phyloP scores from a whole-genome alignment of 2,888 invertebrate species.

The Limulus polyphemus region DNA sequence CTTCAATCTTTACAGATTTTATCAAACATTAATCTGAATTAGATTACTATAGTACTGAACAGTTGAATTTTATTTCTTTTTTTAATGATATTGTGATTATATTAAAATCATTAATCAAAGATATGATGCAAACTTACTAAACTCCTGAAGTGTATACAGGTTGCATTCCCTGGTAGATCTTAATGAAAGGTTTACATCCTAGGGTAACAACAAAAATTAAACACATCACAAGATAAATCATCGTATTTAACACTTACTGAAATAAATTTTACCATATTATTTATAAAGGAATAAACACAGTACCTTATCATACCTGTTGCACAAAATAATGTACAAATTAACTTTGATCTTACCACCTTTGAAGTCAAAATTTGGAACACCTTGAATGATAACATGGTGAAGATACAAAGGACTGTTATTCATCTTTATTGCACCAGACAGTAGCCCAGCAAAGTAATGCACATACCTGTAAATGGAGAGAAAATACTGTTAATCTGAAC shows the following conservation, averaged over 20 bases:
- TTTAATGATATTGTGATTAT: not conserved
- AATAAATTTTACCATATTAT: too few relatives aligned
- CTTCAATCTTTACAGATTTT: too few relatives aligned
- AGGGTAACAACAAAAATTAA: slow-evolving; percentile 5
- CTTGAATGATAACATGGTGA: slow-evolving; percentile 70
- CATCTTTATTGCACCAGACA: slow-evolving; percentile 76
- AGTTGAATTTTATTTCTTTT: not conserved
- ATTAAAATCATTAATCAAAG: not conserved
- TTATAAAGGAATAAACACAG: too few relatives aligned
- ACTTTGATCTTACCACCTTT: slow-evolving; percentile 40
- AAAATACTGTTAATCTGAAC: not conserved
- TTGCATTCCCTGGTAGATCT: slow-evolving; percentile 77
- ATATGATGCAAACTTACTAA: slow-evolving; percentile 41
- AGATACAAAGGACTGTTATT: slow-evolving; percentile 74
- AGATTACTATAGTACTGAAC: too few relatives aligned
- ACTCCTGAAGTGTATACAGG: slow-evolving; percentile 77
- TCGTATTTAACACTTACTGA: too few relatives aligned
- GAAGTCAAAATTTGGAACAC: slow-evolving; percentile 57
- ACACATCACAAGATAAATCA: too few relatives aligned
- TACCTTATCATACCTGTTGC: too few relatives aligned
- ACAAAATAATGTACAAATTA: too few relatives aligned
- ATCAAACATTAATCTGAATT: too few relatives aligned
- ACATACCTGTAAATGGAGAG: slow-evolving; percentile 54
- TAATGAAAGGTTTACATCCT: slow-evolving; percentile 39
- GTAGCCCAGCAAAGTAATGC: slow-evolving; percentile 76